phyloP scores from a whole-genome alignment of 2,113 vertebrate genomes.

The Strix aluco region DNA sequence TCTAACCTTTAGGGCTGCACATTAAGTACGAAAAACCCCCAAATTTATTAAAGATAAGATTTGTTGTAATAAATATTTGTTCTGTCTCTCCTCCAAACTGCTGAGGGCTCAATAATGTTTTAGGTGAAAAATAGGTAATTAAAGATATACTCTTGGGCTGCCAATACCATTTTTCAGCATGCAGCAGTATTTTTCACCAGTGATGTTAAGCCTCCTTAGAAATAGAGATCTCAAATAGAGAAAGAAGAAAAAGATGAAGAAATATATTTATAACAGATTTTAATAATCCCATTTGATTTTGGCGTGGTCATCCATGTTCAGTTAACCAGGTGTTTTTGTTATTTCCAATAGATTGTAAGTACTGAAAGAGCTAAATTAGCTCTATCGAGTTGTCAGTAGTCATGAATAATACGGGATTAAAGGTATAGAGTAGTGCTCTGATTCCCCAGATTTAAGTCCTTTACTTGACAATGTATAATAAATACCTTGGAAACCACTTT shows the following conservation, averaged over 20 bases:
- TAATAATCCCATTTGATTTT: not conserved
- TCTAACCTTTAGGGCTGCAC: not conserved
- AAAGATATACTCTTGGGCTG: not conserved
- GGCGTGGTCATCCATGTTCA: not conserved
- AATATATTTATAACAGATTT: not conserved
- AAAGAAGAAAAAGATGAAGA: not conserved
- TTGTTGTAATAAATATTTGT: not conserved
- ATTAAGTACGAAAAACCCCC: not conserved
- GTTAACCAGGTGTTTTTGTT: not conserved
- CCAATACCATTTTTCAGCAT: not conserved
- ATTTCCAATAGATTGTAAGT: not conserved
- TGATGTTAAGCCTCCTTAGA: not conserved
- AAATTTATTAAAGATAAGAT: not conserved
- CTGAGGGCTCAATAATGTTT: not conserved
- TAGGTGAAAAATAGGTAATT: not conserved
- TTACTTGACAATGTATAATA: not conserved
- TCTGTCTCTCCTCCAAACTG: not conserved
- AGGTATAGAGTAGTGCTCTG: not conserved
- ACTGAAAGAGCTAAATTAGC: not conserved
- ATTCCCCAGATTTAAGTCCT: not conserved
- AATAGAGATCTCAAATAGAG: not conserved
- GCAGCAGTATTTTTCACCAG: not conserved
- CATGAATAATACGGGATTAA: not conserved
- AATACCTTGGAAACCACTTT: constrained; percentile 8
- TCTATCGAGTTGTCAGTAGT: not conserved